Percentiles rank a stretch among this genome's conserved stretches.
Evolutionary conservation across 2,113 vertebrate genomes (phyloP).

Genomic region (Hirundichthys speculiger): DNA sequence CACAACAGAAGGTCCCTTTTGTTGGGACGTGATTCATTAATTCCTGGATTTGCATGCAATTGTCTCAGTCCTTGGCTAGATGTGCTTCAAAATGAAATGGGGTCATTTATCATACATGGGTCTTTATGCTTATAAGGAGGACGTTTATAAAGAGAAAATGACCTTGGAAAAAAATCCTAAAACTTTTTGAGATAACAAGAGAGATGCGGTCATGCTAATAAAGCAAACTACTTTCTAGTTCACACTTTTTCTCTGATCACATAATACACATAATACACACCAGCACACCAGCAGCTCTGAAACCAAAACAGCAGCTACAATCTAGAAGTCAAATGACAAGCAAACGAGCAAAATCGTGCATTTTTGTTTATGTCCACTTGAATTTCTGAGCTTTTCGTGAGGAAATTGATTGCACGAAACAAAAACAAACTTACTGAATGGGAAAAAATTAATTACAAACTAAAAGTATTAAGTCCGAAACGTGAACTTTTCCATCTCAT

Average conservation of each 20-base stretch:
- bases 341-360: neutral
- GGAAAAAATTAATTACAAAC: constrained; percentile 14
- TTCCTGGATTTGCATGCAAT: constrained; percentile 8
- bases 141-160: no score
- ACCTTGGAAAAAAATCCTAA: no score
- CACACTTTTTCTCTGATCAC: no score
- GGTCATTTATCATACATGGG: constrained; percentile 19
- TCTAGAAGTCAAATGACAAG: neutral
- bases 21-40: neutral
- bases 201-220: no score
- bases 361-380: neutral
- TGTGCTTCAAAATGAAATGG: neutral
- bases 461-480: constrained; percentile 1
- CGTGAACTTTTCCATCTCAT: neutral
- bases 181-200: no score
- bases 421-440: constrained; percentile 19
- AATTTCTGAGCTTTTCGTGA: neutral
- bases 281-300: no score
- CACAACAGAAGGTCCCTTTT: neutral
- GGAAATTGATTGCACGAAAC: constrained; percentile 3
- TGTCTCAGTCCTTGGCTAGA: neutral
- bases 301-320: constrained; percentile 10
- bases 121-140: no score
- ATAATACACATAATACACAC: no score
- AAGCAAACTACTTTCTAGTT: no score